Evolutionary conservation across 1,140 invertebrate species (phyloP).

Genomic region (Musca domestica): DNA sequence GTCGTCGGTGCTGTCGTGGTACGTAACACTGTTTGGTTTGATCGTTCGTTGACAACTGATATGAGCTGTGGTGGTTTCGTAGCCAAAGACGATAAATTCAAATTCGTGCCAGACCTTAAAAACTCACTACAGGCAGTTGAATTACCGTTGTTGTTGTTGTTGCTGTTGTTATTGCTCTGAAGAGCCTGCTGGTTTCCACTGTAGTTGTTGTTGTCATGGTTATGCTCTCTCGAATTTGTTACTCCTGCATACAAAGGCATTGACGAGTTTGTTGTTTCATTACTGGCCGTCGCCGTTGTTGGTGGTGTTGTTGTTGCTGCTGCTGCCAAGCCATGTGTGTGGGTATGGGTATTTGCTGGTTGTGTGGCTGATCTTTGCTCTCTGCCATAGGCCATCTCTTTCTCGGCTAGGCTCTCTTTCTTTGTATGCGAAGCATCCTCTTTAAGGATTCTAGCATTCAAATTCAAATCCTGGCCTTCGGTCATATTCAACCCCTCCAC

Average conservation of each 20-base stretch:
- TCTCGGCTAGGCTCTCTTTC: background rate
- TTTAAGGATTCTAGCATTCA: background rate
- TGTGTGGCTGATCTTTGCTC: conserved; percentile 1
- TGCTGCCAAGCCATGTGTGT: background rate
- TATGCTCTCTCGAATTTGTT: conserved; percentile 9
- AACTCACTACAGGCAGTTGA: too few relatives aligned
- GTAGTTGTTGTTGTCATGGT: conserved; percentile 19
- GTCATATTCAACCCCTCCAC: too few relatives aligned
- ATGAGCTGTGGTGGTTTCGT: conserved; percentile 23
- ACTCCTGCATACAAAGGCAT: background rate
- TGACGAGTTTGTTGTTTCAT: background rate
- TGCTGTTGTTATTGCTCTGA: conserved; percentile 17
- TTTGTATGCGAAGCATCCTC: background rate
- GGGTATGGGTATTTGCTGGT: background rate
- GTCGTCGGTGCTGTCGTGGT: conserved; percentile 27
- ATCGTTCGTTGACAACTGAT: conserved; percentile 51
- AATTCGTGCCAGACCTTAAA: conserved; percentile 6
- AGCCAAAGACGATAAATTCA: conserved; percentile 17
- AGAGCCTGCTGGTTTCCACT: conserved; percentile 14
- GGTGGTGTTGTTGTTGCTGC: background rate
- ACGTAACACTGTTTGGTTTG: conserved; percentile 46
- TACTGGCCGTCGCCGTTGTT: background rate
- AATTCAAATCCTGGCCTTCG: too few relatives aligned
- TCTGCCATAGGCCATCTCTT: background rate
- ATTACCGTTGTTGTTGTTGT: background rate